Percentiles rank a stretch among this genome's conserved stretches.
Evolutionary conservation across 2,888 invertebrate species (phyloP).

Genomic region (Drosophila flavopinicola): DNA sequence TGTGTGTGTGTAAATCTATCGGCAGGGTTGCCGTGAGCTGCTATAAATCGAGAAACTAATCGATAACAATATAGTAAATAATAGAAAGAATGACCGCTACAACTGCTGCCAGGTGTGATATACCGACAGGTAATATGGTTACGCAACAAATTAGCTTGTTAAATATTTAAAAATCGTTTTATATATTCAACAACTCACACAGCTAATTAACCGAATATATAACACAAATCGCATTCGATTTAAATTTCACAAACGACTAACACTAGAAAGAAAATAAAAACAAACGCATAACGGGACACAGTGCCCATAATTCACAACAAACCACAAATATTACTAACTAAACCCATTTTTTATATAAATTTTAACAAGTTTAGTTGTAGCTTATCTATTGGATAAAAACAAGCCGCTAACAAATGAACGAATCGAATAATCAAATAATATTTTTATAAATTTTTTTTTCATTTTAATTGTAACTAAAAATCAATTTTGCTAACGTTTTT

Average conservation of each 20-base stretch:
- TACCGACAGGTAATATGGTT: slow-evolving; percentile 61
- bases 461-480: slow-evolving; percentile 14
- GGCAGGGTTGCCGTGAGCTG: neutral
- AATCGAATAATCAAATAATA: slow-evolving; percentile 14
- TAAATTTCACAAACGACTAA: slow-evolving; percentile 29
- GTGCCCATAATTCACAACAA: neutral
- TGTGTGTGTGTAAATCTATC: neutral
- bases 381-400: neutral
- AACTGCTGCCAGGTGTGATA: slow-evolving; percentile 30
- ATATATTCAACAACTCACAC: slow-evolving; percentile 20
- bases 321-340: slow-evolving; percentile 24
- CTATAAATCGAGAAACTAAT: slow-evolving; percentile 17
- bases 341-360: slow-evolving; percentile 6
- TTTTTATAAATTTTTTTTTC: slow-evolving; percentile 16
- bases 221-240: slow-evolving; percentile 39
- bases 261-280: slow-evolving; percentile 3
- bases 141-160: slow-evolving; percentile 47
- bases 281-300: neutral
- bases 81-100: slow-evolving; percentile 15
- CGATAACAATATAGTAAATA: neutral
- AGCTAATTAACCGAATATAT: slow-evolving; percentile 33
- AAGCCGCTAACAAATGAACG: neutral
- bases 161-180: slow-evolving; percentile 24
- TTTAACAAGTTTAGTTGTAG: slow-evolving; percentile 21
- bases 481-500: slow-evolving; percentile 28